Evolutionary conservation across 2,888 invertebrate species (phyloP), one percentile per base, ranked within the genome.

Genomic region (Lycaena phlaeas): DNA sequence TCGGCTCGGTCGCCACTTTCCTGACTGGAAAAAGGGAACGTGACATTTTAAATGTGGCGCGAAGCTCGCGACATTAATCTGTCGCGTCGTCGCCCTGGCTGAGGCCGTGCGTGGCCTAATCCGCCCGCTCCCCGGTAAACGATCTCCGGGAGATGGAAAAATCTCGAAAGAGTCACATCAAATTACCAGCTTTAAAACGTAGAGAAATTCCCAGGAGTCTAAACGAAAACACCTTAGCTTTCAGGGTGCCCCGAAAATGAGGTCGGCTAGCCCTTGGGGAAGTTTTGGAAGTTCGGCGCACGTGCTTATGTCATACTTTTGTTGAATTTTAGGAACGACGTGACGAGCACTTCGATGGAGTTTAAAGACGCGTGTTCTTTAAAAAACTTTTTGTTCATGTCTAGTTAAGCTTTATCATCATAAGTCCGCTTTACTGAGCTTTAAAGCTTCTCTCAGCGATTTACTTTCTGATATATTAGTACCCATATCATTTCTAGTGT

Each of bases 131-230:
- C 72, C 74, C 71, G 56, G n/a, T n/a, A n/a, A 62, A 73, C 75
- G 75, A 73, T 70, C 69, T 65, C 73, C 65, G 61, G 64, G 74
- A 79, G 75, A 78, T 76, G 77, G 76, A 76, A 79, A 79, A 78
- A 79, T 81, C 81, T 78, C 70, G 64, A 71, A 78, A 78, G 73
- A 70, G 77, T 79, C 78, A 66, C 78, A 77, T 79, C 78, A 81
- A 81, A 81, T 82, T 82, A 81, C 81, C 77, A 69, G 76, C 70
- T 78, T 79, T 82, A 79, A 81, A 81, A 73, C 71, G 71, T 67
- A 69, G 69, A 25, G 66, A 68, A 72, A 79, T 75, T 76, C 79
- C 75, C 76, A 52, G 56, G 72, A 68, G 64, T 49, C 49, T 53
- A 61, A 64, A 67, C 75, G 69, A 77, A 74, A 79, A 76, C 78